Evolutionary conservation across 2,113 vertebrate species (phyloP).

Genomic region (Speoplatyrhinus poulsoni): DNA sequence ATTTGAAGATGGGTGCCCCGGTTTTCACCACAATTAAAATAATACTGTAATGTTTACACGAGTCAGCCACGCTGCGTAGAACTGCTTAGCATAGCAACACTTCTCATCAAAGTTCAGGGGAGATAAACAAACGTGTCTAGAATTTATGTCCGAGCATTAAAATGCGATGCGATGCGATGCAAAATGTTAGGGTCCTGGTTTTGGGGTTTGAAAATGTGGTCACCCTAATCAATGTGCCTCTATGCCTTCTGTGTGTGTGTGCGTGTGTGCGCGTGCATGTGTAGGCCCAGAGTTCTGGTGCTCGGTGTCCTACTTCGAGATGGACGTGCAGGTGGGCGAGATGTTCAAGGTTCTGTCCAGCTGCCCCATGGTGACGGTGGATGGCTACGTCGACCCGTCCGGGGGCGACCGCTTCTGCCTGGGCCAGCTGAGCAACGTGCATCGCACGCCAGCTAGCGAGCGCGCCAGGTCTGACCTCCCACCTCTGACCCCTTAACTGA

Average conservation of each 20-base stretch:
- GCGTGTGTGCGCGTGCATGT: background rate
- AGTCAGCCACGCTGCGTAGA: no score
- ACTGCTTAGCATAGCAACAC: no score
- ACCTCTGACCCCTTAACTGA: background rate
- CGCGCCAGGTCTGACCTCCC: constrained; percentile 70
- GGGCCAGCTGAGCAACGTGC: constrained; percentile 80
- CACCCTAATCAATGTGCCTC: background rate
- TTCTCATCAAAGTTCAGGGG: no score
- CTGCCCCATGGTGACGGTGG: constrained; percentile 78
- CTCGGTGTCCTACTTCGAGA: constrained; percentile 82
- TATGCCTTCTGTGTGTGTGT: background rate
- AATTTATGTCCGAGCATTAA: no score
- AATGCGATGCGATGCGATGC: no score
- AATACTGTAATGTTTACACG: no score
- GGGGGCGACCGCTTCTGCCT: constrained; percentile 80
- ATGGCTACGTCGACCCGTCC: constrained; percentile 80
- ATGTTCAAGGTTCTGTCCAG: constrained; percentile 80
- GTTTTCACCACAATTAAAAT: no score
- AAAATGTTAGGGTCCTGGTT: no score
- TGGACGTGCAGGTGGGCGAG: constrained; percentile 84
- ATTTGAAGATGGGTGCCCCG: no score
- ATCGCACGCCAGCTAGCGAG: constrained; percentile 75
- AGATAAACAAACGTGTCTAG: no score
- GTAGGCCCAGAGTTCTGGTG: constrained; percentile 81
- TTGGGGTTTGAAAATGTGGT: no score